phyloP scores from a whole-genome alignment of 2,888 invertebrate species.

The Cheilosia vernalis region DNA sequence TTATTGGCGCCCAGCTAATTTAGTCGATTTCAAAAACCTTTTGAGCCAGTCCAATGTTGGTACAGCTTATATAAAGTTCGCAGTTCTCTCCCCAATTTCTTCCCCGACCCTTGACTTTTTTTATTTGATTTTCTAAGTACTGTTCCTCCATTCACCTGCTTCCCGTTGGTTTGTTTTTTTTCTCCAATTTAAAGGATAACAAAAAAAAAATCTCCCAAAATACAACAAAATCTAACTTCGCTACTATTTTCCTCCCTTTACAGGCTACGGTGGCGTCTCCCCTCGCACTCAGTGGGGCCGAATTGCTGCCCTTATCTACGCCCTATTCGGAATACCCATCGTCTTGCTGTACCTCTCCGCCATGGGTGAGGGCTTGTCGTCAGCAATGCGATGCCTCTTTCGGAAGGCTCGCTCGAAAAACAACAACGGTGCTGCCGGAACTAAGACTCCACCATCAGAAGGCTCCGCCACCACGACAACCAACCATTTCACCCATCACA shows the following conservation, averaged over 20 bases:
- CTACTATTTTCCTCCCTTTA: conserved; percentile 26
- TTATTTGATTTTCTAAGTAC: no score
- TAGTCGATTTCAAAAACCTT: no score
- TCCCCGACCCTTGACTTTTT: no score
- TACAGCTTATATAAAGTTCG: no score
- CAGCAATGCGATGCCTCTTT: conserved; percentile 89
- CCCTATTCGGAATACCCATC: conserved; percentile 93
- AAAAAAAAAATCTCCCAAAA: no score
- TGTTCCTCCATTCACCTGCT: no score
- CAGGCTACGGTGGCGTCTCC: conserved; percentile 93
- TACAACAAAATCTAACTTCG: no score
- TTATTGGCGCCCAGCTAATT: no score
- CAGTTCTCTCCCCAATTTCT: no score
- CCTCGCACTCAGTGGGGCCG: conserved; percentile 91
- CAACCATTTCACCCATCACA: conserved; percentile 75
- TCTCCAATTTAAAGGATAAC: background rate
- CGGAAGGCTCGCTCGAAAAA: conserved; percentile 83
- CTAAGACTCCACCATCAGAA: conserved; percentile 80
- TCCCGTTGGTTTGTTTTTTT: background rate
- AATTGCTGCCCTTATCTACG: conserved; percentile 92
- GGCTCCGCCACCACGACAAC: conserved; percentile 76
- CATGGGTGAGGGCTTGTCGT: conserved; percentile 93
- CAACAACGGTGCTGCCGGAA: conserved; percentile 72
- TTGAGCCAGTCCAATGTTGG: no score
- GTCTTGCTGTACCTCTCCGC: conserved; percentile 94